Base-by-base conservation (phyloP, 2,113 vertebrate species). In the Oryzias woworae region DNA sequence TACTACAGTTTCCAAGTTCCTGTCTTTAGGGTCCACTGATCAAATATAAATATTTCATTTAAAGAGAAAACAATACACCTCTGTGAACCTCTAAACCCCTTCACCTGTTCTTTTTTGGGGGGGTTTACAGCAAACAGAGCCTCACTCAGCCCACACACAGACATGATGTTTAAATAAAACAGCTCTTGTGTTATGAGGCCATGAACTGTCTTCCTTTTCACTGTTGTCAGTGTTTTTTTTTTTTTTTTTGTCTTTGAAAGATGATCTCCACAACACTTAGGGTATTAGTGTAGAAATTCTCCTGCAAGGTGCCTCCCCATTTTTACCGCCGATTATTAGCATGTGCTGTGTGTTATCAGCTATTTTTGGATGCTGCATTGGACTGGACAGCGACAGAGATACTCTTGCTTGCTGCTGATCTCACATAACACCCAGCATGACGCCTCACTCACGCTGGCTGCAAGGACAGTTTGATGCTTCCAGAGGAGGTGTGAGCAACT, bases 301-400 rank as follows among this genome's bases (percentile, higher is more conserved):
- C 13, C 68, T 22, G 31, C 47, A 15, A 6, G 53, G 46, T 43
- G 60, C 60, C 55, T 74, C 55, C 17, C 64, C 69, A 61, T 58
- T 60, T 71, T 82, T 80, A 69, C 58, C 62, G 17, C 76, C 72
- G 79, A 81, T 80, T 70, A 82, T 80, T 80, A 82, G 80, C 82
- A 65, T 56, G 53, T 52, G 20, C 58, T 2, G 14, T 71, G 71
- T 67, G 77, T 68, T 77, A 71, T 62, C 66, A 20, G 67, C 80
- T 86, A 80, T 74, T 86, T 73, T 81, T 52, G 69, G 82, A 73
- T 66, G 49, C 58, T n/a, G 43, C 45, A 45, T 43, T 64, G 58
- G 67, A 81, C 65, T 78, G 13, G 64, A 61, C 77, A 60, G 59
- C 14, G 47, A 58, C 20, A 3, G 68, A 83, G 79, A 78, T 73